Evolutionary conservation across 2,797 vertebrate genomes (phyloP).

Genomic region (Pagetopsis macropterus): DNA sequence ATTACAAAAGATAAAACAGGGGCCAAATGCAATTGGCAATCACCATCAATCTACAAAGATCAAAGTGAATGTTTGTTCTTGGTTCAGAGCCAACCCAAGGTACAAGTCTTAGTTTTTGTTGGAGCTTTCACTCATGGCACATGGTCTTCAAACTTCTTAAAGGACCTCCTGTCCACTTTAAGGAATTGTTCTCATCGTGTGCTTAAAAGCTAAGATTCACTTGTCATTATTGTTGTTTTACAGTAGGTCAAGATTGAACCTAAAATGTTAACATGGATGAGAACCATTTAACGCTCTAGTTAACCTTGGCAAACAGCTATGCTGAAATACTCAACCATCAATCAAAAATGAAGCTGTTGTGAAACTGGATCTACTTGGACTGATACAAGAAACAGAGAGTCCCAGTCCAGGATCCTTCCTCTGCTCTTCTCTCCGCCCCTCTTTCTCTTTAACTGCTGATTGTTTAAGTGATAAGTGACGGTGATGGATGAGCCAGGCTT

Average conservation of each 20-base stretch:
- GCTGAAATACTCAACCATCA: slow-evolving; percentile 3
- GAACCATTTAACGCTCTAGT: background rate
- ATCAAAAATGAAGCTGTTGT: slow-evolving; percentile 2
- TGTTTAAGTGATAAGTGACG: slow-evolving; percentile 84
- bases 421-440: slow-evolving; percentile 39
- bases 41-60: background rate
- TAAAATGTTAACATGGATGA: background rate
- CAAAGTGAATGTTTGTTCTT: background rate
- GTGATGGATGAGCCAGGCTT: slow-evolving; percentile 82
- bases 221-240: background rate
- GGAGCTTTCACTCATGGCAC: background rate
- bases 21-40: background rate
- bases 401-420: slow-evolving; percentile 61
- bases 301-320: background rate
- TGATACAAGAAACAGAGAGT: slow-evolving; percentile 39
- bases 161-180: background rate
- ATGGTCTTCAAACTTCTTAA: background rate
- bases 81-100: background rate
- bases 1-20: background rate
- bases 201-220: background rate
- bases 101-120: background rate
- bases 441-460: slow-evolving; percentile 71
- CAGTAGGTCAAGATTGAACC: background rate
- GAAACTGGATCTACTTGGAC: slow-evolving; percentile 49
- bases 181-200: background rate